Conservation (phyloP, 2,888 invertebrate genomes). For the Eutolmus rufibarbis region DNA sequence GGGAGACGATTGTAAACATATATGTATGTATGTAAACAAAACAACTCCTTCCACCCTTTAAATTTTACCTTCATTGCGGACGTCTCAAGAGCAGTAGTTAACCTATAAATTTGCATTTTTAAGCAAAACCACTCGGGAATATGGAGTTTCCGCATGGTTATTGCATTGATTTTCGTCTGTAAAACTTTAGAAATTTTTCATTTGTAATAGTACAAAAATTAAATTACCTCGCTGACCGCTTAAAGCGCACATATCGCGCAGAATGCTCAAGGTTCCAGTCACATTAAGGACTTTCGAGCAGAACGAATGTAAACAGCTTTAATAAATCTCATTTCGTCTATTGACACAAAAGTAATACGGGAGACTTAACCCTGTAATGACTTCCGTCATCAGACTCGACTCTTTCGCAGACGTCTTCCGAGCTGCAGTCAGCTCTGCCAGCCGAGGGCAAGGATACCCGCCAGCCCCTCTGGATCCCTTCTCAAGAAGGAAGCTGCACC, state of each 20-base stretch:
- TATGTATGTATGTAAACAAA: not conserved
- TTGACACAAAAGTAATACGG: conserved; percentile 15
- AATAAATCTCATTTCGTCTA: conserved; percentile 14
- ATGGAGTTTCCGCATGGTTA: not conserved
- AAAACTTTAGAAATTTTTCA: not conserved
- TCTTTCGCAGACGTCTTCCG: not conserved
- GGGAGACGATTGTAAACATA: not conserved
- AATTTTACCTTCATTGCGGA: not conserved
- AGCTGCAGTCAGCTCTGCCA: not conserved
- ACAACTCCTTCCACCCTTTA: not conserved
- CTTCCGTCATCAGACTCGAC: conserved; percentile 11
- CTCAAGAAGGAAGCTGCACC: not conserved
- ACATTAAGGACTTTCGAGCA: not conserved
- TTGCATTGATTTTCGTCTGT: not conserved
- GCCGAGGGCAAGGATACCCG: not conserved
- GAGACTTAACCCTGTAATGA: conserved; percentile 12
- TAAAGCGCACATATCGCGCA: not conserved
- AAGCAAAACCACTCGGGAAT: not conserved
- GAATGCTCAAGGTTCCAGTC: not conserved
- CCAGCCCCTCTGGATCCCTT: not conserved
- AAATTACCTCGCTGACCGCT: not conserved
- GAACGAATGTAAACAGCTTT: conserved; percentile 14
- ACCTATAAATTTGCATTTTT: not conserved
- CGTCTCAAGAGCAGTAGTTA: not conserved
- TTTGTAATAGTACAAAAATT: not conserved